A percentile compares a stretch with the other conserved stretches of the same genome.
Evolutionary conservation across 1,140 invertebrate genomes (phyloP).

Genomic region (Amyelois transitella): DNA sequence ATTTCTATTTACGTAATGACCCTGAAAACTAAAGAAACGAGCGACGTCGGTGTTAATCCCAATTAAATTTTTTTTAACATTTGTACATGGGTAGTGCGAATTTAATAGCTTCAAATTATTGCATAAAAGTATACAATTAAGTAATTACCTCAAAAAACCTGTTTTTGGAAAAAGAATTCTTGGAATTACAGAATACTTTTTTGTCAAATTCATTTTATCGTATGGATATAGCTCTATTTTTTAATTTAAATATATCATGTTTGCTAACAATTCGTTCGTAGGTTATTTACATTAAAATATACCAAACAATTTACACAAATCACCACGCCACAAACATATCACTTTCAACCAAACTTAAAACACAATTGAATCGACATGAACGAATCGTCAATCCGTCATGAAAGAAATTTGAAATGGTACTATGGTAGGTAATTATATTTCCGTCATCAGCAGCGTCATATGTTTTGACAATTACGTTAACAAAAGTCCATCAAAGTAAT

Average conservation of each 20-base stretch:
- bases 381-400: too few species aligned
- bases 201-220: slow-evolving; percentile 24
- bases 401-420: too few species aligned
- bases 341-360: background rate
- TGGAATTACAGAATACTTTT: slow-evolving; percentile 6
- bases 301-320: background rate
- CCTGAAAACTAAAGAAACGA: slow-evolving; percentile 56
- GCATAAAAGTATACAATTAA: background rate
- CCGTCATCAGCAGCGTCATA: too few species aligned
- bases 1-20: slow-evolving; percentile 65
- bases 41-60: background rate
- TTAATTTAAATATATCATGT: background rate
- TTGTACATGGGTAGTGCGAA: too few species aligned
- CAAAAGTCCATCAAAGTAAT: too few species aligned
- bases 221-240: background rate
- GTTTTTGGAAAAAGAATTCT: slow-evolving; percentile 20
- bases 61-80: background rate
- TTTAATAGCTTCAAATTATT: too few species aligned
- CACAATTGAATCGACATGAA: too few species aligned
- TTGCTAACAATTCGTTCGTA: background rate
- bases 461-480: too few species aligned
- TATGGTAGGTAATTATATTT: too few species aligned
- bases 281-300: background rate
- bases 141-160: slow-evolving; percentile 19
- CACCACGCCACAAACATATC: background rate